These are phyloP conservation scores for Melitaea cinxia DNA, from an alignment of 1,140 invertebrate species.

Conservation along the genomic window DNA sequence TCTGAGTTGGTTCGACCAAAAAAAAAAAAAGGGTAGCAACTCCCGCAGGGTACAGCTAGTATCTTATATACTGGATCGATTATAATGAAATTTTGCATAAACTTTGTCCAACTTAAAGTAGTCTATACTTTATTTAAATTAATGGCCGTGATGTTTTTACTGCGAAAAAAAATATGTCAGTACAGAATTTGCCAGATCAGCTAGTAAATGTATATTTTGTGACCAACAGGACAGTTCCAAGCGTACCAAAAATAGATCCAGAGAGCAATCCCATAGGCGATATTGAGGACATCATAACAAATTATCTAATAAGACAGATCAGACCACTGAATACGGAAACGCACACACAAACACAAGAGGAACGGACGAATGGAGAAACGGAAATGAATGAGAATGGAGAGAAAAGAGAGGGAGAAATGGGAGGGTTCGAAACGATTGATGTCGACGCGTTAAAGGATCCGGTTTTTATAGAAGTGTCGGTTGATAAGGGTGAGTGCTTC, in stretches of 20 bases:
- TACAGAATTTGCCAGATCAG: no score
- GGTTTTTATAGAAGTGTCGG: constrained; percentile 53
- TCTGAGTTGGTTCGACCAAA: no score
- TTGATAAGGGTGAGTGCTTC: constrained; percentile 45
- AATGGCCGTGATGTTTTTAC: no score
- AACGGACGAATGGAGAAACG: neutral
- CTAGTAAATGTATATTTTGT: neutral
- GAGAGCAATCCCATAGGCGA: constrained; percentile 47
- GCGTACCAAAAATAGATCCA: constrained; percentile 16
- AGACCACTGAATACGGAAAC: constrained; percentile 28
- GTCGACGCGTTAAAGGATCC: constrained; percentile 35
- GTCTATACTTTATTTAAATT: no score
- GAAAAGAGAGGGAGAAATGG: neutral
- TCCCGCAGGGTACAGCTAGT: no score
- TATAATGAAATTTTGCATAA: no score
- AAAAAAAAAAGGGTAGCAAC: no score
- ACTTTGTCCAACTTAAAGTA: no score
- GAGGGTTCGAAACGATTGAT: constrained; percentile 20
- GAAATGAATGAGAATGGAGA: neutral
- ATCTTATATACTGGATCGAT: no score
- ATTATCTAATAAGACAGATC: constrained; percentile 62
- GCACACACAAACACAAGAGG: constrained; percentile 10
- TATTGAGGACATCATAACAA: constrained; percentile 62
- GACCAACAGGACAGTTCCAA: constrained; percentile 17
- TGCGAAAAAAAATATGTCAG: no score